phyloP scores from a whole-genome alignment of 2,797 vertebrate species.

The Notoglanidium macrostoma region DNA sequence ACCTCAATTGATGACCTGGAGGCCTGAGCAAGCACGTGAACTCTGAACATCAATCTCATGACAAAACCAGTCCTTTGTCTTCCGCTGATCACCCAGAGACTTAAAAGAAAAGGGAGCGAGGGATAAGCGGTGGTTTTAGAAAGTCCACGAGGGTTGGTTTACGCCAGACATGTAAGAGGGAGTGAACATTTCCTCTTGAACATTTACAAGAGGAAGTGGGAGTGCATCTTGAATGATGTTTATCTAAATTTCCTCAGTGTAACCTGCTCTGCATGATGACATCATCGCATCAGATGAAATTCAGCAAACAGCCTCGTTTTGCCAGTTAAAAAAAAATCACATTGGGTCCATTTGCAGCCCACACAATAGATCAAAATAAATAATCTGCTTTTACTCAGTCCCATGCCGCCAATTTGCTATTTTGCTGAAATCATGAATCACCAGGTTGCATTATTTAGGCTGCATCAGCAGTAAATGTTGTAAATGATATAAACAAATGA shows the following conservation, averaged over 20 bases:
- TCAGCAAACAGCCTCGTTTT: conserved; percentile 6
- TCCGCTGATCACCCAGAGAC: conserved; percentile 40
- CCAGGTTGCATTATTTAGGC: conserved; percentile 1
- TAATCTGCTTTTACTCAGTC: not conserved
- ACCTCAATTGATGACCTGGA: conserved; percentile 48
- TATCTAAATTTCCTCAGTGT: conserved; percentile 3
- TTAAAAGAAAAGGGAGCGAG: not conserved
- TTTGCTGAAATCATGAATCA: conserved; percentile 19
- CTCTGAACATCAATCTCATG: conserved; percentile 51
- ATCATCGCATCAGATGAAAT: conserved; percentile 9
- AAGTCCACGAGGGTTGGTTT: not conserved
- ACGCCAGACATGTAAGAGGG: not conserved
- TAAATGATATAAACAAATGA: conserved; percentile 27
- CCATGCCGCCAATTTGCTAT: not conserved
- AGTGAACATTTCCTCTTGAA: not conserved
- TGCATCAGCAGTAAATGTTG: conserved; percentile 7
- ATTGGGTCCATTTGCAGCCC: conserved; percentile 1
- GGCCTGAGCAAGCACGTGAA: conserved; percentile 37
- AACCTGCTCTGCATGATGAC: not conserved
- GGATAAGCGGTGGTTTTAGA: not conserved
- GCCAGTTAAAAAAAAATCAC: conserved; percentile 3
- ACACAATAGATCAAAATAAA: conserved; percentile 35
- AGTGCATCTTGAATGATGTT: not conserved
- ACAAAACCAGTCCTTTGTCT: conserved; percentile 44
- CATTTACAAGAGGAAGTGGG: not conserved